A percentile compares a stretch with the other conserved stretches of the same genome.
Conservation (phyloP, 2,888 invertebrate species). For the Anodontia alba region DNA sequence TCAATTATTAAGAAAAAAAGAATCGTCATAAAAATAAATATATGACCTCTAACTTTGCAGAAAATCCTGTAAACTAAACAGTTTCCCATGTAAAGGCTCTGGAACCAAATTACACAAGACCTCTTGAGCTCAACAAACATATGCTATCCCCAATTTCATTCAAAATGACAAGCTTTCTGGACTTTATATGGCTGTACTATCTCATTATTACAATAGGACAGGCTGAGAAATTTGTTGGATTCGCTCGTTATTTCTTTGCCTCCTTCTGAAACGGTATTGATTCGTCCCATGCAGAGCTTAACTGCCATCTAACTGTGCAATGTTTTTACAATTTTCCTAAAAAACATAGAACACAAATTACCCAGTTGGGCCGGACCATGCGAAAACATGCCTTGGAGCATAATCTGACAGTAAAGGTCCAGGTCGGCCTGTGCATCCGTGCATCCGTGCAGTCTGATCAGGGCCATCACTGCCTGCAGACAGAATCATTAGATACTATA, state of each 20-base stretch:
- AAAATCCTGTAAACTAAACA: not conserved
- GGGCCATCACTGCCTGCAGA: too few relatives aligned
- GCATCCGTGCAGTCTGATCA: too few relatives aligned
- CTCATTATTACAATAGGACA: not conserved
- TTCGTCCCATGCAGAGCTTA: not conserved
- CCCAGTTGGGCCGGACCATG: too few relatives aligned
- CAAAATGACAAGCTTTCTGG: not conserved
- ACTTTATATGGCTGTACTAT: not conserved
- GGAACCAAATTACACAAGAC: slow-evolving; percentile 6
- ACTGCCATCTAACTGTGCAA: not conserved
- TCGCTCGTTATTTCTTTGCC: not conserved
- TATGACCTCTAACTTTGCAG: slow-evolving; percentile 12
- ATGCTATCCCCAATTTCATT: not conserved
- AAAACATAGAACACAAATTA: too few relatives aligned
- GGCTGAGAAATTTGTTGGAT: not conserved
- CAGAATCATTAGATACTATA: too few relatives aligned
- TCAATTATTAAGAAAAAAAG: not conserved
- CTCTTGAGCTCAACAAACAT: not conserved
- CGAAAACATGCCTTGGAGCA: too few relatives aligned
- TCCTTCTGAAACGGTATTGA: not conserved
- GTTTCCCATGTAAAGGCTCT: not conserved
- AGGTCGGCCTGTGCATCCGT: too few relatives aligned
- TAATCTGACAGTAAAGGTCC: too few relatives aligned
- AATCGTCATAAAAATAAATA: not conserved
- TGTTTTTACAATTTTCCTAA: not conserved